Evolutionary conservation across 2,888 invertebrate genomes (phyloP), one percentile per base, ranked within the genome.

Genomic region (Hypselothyrea guttata): DNA sequence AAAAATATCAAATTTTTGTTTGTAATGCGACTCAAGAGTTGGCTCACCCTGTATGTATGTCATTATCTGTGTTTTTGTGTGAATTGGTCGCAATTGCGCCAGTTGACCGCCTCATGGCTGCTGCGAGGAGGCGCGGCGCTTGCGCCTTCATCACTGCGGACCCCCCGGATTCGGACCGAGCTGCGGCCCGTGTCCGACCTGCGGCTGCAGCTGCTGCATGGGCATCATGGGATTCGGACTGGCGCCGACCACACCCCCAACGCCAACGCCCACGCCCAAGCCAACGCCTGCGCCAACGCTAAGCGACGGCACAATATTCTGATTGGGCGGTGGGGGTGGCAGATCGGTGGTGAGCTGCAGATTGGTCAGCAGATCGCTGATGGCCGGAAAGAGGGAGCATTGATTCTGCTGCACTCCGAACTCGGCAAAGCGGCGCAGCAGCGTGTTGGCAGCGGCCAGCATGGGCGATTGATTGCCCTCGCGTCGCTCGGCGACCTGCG

Each of bases 321-420:
- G 86, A 88, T 87, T 91, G 79, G 88, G 91, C 28, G 92, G 93
- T 66, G 94, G 93, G 27, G 92, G 93, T 63, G 94, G 93, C 53
- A 93, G 93, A 86, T 96, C 96, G 27, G 94, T 94, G 42, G 96
- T 96, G 64, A 97, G 90, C 37, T 94, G 93, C 79, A 98, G 92
- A 91, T 96, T 97, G 33, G 94, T 93, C 49, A 98, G 91, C 55
- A 98, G 91, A 90, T 98, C 97, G 66, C 97, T 92, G 42, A 98
- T 94, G 13, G 97, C 97, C 27, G 97, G 97, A 90, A 95, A 97
- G 51, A 98, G 92, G 11, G 97, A 96, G 89, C 98, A 98, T 87
- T 98, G 97, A 91, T 91, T 95, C 94, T 90, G 97, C 92, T 91
- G 91, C 1, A 81, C 76, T 73, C 93, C 93, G 88, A 94, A 95